Conservation (phyloP, 2,113 vertebrate genomes). For the Orycteropus afer region DNA sequence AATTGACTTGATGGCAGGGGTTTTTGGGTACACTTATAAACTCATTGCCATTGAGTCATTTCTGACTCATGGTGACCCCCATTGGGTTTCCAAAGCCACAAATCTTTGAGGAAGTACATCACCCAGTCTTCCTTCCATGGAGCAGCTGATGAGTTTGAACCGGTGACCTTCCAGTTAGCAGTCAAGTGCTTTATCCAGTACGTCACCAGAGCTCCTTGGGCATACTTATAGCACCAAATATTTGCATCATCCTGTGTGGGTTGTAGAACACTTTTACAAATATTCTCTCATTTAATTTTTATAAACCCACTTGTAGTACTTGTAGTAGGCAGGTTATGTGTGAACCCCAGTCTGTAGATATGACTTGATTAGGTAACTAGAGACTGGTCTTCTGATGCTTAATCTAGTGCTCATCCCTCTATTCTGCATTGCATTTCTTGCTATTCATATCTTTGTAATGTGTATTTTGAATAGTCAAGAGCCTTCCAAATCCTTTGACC, state of each 20-base stretch:
- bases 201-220: too few species aligned
- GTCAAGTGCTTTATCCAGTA: too few species aligned
- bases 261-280: not conserved
- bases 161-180: too few species aligned
- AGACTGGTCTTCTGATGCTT: conserved; percentile 24
- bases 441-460: conserved; percentile 27
- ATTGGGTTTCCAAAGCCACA: too few species aligned
- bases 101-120: too few species aligned
- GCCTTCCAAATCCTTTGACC: conserved; percentile 4
- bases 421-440: conserved; percentile 23
- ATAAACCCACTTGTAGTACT: not conserved
- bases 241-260: not conserved
- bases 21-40: too few species aligned
- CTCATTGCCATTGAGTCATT: too few species aligned
- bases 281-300: conserved; percentile 46
- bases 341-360: not conserved
- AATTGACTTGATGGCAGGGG: too few species aligned
- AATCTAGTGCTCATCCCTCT: conserved; percentile 11
- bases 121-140: too few species aligned
- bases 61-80: too few species aligned
- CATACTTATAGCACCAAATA: not conserved
- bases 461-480: conserved; percentile 31
- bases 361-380: conserved; percentile 25
- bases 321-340: not conserved
- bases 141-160: too few species aligned